Base-by-base conservation (phyloP, 1,140 invertebrate species). In the Andricus grossulariae region DNA sequence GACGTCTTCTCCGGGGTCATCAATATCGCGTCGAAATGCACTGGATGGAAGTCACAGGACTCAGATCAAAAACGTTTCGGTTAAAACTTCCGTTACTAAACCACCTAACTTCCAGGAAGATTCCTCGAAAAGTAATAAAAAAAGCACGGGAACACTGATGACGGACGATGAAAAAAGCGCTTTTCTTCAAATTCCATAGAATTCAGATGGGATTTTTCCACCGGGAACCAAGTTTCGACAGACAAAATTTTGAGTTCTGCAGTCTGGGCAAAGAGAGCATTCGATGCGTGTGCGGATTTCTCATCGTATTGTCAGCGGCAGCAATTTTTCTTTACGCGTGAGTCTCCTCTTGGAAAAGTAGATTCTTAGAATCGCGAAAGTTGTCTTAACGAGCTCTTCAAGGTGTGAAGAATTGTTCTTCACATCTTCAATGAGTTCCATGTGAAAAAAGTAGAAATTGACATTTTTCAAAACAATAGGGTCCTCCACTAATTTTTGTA, bases 61-160 rank as follows among this genome's bases (percentile, higher is more conserved):
- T 3, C 25, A 66, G n/a, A 39, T 66, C 16, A n/a, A 66, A 45
- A 60, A 60, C 21, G 32, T 4, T 15, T 39, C 21, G 1, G 15
- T 45, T 39, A 32, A 39, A n/a, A 66, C 25, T 6, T 5, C 15
- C 32, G n/a, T 25, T 16, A 45, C 16, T 45, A 39, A 66, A 39
- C 39, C 60, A 15, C 25, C 12, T 5, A 66, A n/a, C 3, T 66
- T 5, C 15, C 25, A 66, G 18, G 57, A 71, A 76, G 51, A 51
- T 76, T 71, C 54, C 18, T 52, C 52, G 2, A 50, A 21, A 11
- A 50, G 15, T 7, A 39, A 54, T 51, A n/a, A 76, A 72, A 76
- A 15, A 73, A 73, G 25, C 25, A 39, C 60, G n/a, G 60, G 60
- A 66, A 66, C 60, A n/a, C 25, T 32, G 11, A 66, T 66, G 60